A percentile compares a stretch with the other conserved stretches of the same genome.
phyloP scores from a whole-genome alignment of 2,888 invertebrate genomes.

The Coleophora deauratella region DNA sequence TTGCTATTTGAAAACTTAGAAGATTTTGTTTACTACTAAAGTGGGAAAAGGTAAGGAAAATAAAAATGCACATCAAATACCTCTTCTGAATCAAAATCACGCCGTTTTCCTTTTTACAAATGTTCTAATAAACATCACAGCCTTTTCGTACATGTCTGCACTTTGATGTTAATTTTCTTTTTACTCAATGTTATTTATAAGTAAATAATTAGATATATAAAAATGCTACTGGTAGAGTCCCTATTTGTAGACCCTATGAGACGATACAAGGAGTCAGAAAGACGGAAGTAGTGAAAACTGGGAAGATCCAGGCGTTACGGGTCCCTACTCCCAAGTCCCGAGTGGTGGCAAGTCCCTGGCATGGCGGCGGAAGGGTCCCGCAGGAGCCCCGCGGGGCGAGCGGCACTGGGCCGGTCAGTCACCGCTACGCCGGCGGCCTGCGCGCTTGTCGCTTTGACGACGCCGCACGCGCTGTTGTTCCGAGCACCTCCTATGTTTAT shows the following conservation, averaged over 20 bases:
- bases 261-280: constrained; percentile 16
- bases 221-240: background rate
- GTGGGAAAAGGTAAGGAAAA: too few species aligned
- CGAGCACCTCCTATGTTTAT: too few species aligned
- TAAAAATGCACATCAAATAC: too few species aligned
- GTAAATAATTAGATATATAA: background rate
- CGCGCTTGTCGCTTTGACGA: constrained; percentile 42
- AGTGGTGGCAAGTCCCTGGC: constrained; percentile 49
- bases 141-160: too few species aligned
- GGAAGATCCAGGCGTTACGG: constrained; percentile 10
- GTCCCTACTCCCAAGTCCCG: constrained; percentile 16
- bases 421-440: constrained; percentile 67
- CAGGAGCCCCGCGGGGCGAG: constrained; percentile 63
- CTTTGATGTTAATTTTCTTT: too few species aligned
- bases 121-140: too few species aligned
- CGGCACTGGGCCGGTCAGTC: constrained; percentile 72
- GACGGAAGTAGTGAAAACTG: constrained; percentile 34
- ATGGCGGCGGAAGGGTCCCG: constrained; percentile 67
- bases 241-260: background rate
- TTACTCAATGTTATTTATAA: too few species aligned
- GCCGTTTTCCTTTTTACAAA: too few species aligned
- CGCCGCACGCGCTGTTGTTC: background rate
- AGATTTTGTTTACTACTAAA: too few species aligned
- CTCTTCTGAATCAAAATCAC: too few species aligned
- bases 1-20: too few species aligned